These are phyloP conservation scores for Drosophila paramelanica DNA, from an alignment of 2,888 invertebrate genomes.

Conservation along the genomic window DNA sequence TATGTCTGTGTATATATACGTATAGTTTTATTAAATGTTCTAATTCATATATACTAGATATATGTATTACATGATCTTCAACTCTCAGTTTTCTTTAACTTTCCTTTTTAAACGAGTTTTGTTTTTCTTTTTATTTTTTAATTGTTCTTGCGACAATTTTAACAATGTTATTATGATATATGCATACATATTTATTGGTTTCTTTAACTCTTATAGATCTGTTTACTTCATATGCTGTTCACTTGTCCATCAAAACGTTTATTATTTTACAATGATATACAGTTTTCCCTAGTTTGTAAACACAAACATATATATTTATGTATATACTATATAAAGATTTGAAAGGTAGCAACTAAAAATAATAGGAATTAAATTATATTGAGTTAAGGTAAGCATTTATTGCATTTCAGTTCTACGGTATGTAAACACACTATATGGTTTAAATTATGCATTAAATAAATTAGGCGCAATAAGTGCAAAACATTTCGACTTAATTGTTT, in stretches of 20 bases:
- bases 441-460: conserved; percentile 62
- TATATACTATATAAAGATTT: conserved; percentile 19
- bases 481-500: conserved; percentile 50
- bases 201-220: conserved; percentile 49
- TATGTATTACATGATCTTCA: conserved; percentile 32
- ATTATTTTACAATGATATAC: conserved; percentile 76
- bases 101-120: conserved; percentile 19
- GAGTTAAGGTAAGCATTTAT: conserved; percentile 77
- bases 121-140: conserved; percentile 63
- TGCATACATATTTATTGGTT: conserved; percentile 43
- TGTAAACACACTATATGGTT: conserved; percentile 57
- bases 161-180: conserved; percentile 78
- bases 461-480: conserved; percentile 64
- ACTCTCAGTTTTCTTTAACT: conserved; percentile 27
- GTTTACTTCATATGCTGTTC: conserved; percentile 58
- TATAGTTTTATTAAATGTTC: conserved; percentile 32
- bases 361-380: conserved; percentile 75
- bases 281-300: conserved; percentile 44
- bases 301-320: conserved; percentile 6
- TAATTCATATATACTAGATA: conserved; percentile 33
- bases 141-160: conserved; percentile 78
- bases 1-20: conserved; percentile 14
- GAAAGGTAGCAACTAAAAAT: conserved; percentile 60
- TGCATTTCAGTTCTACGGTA: conserved; percentile 78
- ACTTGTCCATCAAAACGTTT: conserved; percentile 37